Conservation (phyloP, 2,113 vertebrate genomes). For the Albula glossodonta region DNA sequence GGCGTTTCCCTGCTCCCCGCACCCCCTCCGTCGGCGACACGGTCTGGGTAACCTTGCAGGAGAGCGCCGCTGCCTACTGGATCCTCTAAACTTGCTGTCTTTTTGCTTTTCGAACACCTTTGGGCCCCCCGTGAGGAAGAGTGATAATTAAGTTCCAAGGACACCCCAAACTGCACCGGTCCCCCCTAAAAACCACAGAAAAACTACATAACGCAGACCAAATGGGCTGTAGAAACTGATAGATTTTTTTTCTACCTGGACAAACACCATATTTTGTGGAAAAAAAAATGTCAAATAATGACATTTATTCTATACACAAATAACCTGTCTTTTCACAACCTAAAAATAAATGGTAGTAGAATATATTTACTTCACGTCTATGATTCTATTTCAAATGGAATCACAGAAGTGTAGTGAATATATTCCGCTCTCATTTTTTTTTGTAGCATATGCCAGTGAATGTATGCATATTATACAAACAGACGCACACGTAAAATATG, state of each 20-base stretch:
- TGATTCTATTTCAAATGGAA: not conserved
- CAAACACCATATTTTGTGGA: not conserved
- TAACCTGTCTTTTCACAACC: not conserved
- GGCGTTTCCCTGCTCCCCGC: not conserved
- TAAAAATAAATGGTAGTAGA: not conserved
- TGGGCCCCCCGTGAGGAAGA: too few relatives aligned
- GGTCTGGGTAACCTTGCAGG: constrained; percentile 21
- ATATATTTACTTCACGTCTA: not conserved
- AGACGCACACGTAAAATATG: too few relatives aligned
- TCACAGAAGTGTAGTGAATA: not conserved
- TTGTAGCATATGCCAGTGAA: too few relatives aligned
- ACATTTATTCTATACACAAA: not conserved
- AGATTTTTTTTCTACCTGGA: not conserved
- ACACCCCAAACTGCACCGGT: constrained; percentile 16
- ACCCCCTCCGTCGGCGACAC: not conserved
- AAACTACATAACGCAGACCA: not conserved
- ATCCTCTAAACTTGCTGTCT: not conserved
- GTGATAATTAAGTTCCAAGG: constrained; percentile 36
- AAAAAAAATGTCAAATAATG: not conserved
- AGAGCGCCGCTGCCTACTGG: constrained; percentile 28
- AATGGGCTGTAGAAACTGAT: not conserved
- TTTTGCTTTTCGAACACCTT: not conserved
- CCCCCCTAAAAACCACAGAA: not conserved
- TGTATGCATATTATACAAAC: too few relatives aligned
- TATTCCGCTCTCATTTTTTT: not conserved